Base-by-base conservation (phyloP, 2,888 invertebrate genomes). In the Nycteola revayana region DNA sequence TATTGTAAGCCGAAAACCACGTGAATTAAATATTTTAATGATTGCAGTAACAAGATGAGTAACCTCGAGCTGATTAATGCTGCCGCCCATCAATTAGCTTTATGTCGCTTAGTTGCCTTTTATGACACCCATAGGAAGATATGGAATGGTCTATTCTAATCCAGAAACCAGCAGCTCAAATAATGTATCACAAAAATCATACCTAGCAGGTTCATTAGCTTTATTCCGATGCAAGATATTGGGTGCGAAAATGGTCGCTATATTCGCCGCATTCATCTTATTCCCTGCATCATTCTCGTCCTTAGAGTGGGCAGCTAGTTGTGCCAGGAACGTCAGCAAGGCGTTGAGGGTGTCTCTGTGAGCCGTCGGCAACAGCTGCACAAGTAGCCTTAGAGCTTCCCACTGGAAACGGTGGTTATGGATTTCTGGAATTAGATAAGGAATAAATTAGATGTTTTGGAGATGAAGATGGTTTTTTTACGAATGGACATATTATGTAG, bases 171-270 rank as follows among this genome's bases (percentile, higher is more conserved):
- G n/a, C n/a, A n/a, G n/a, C n/a, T n/a, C n/a, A n/a, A n/a, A n/a
- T n/a, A n/a, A n/a, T n/a, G n/a, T n/a, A n/a, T n/a, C n/a, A n/a
- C n/a, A n/a, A n/a, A n/a, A n/a, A n/a, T n/a, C n/a, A n/a, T n/a
- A n/a, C 85, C 76, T 87, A 20, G 81, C 90, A 32, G 82, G 59
- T 53, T 88, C 86, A 61, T 91, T 91, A 3, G 93, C 91, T 57
- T 93, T 93, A 51, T 93, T 91, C 63, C 92, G 93, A 66, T 97
- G 96, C 33, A 98, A 90, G 60, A 98, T 95, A 66, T 97, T 98
- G 0, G 98, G 98, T 1, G 98, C 98, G 77, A 98, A 96, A 22
- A 98, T 92, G 0, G 97, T 98, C 0, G 98, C 98, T 45, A 98
- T 85, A 77, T 98, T 98, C 32, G 93, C 94, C 25, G 95, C 93